These are phyloP conservation scores for Tursiops truncatus DNA, from an alignment of 2,113 vertebrate genomes.

Conservation along the genomic window DNA sequence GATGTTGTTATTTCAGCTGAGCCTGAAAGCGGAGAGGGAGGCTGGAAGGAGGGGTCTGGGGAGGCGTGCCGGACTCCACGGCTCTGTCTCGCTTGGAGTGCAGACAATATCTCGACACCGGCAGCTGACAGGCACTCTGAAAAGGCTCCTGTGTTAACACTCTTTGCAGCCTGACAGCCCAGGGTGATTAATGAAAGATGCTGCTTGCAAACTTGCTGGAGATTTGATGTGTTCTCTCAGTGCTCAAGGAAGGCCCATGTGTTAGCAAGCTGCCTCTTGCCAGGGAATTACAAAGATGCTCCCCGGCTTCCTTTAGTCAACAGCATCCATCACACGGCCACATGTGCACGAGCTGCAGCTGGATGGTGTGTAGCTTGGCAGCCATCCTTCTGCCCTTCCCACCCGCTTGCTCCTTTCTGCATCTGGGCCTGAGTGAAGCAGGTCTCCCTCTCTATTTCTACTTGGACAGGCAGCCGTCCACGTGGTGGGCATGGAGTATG, in stretches of 20 bases:
- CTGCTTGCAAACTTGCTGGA: background rate
- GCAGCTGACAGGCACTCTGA: background rate
- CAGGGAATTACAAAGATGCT: background rate
- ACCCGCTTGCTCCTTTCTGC: background rate
- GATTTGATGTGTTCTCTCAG: background rate
- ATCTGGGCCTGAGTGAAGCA: background rate
- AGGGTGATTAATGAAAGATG: background rate
- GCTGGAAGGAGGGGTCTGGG: background rate
- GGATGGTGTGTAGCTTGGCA: background rate
- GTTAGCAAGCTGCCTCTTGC: background rate
- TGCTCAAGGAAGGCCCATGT: background rate
- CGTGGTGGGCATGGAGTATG: rapidly evolving
- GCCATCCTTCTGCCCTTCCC: background rate
- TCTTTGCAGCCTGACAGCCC: background rate
- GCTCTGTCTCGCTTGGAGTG: background rate
- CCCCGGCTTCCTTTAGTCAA: background rate
- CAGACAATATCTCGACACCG: background rate
- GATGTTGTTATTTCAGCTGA: constrained; percentile 46
- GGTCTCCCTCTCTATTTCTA: background rate
- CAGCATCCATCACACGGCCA: background rate
- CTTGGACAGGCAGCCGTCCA: background rate
- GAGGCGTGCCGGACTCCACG: background rate
- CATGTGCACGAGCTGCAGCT: background rate
- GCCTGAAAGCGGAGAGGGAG: background rate
- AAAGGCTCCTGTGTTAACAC: background rate